phyloP scores from a whole-genome alignment of 1,140 invertebrate species.

The Neodiprion virginianus region DNA sequence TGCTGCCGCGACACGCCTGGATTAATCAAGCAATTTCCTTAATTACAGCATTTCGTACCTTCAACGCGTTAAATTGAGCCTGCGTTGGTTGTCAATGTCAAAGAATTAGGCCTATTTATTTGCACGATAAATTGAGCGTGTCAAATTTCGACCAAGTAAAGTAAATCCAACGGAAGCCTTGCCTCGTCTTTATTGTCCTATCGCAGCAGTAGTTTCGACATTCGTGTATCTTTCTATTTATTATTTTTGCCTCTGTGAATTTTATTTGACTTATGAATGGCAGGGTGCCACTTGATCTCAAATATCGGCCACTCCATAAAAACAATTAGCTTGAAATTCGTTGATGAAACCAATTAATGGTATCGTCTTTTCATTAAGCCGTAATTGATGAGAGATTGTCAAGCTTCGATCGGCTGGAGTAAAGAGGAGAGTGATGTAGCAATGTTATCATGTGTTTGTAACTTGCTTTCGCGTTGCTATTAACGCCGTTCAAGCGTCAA shows the following conservation, averaged over 20 bases:
- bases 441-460: background rate
- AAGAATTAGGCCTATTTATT: too few species aligned
- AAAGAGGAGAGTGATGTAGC: background rate
- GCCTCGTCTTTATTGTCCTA: too few species aligned
- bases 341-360: background rate
- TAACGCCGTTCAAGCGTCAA: background rate
- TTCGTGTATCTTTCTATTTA: too few species aligned
- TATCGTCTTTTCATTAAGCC: background rate
- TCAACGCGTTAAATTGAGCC: too few species aligned
- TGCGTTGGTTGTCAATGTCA: too few species aligned
- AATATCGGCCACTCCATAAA: background rate
- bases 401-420: background rate
- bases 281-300: background rate
- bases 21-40: conserved; percentile 6
- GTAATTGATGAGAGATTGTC: conserved; percentile 5
- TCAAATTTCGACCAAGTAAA: too few species aligned
- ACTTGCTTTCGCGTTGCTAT: background rate
- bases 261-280: too few species aligned
- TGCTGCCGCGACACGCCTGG: background rate
- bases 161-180: too few species aligned
- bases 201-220: too few species aligned
- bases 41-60: background rate
- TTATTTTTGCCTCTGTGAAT: too few species aligned
- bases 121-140: too few species aligned
- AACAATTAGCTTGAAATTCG: background rate